Evolutionary conservation across 2,888 invertebrate species (phyloP).

Genomic region (Agrochola lychnidis): DNA sequence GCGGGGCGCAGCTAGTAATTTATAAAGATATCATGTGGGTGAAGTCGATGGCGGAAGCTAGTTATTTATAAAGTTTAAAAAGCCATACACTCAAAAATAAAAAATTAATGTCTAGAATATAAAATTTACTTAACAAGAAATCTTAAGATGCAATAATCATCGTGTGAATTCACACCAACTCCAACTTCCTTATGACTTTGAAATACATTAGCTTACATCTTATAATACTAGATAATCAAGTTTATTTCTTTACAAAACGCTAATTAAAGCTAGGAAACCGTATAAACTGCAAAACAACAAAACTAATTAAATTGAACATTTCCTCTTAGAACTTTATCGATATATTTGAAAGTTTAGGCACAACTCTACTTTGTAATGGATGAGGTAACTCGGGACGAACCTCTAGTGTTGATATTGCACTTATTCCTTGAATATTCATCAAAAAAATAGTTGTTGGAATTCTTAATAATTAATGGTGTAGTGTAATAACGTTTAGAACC

Average conservation of each 20-base stretch:
- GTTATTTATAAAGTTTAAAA: no score
- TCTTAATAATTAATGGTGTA: conserved; percentile 10
- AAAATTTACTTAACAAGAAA: neutral
- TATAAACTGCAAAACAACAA: conserved; percentile 47
- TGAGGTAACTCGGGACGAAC: conserved; percentile 28
- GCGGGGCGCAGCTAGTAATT: no score
- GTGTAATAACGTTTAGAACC: neutral
- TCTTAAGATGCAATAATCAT: neutral
- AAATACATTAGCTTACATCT: conserved; percentile 5
- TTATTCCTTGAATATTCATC: conserved; percentile 36
- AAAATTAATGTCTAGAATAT: neutral
- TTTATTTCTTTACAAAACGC: conserved; percentile 17
- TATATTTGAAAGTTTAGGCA: conserved; percentile 56
- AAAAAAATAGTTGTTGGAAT: conserved; percentile 3
- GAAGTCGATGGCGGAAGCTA: no score
- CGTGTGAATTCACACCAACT: neutral
- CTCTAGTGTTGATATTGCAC: conserved; percentile 32
- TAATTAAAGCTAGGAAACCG: conserved; percentile 47
- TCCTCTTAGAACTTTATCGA: conserved; percentile 53
- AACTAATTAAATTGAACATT: conserved; percentile 59
- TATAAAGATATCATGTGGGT: no score
- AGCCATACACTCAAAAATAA: no score
- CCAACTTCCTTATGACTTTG: conserved; percentile 13
- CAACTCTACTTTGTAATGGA: conserved; percentile 54
- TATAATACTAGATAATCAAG: conserved; percentile 19